Conservation (phyloP, 2,113 vertebrate species). For the Anguilla rostrata region DNA sequence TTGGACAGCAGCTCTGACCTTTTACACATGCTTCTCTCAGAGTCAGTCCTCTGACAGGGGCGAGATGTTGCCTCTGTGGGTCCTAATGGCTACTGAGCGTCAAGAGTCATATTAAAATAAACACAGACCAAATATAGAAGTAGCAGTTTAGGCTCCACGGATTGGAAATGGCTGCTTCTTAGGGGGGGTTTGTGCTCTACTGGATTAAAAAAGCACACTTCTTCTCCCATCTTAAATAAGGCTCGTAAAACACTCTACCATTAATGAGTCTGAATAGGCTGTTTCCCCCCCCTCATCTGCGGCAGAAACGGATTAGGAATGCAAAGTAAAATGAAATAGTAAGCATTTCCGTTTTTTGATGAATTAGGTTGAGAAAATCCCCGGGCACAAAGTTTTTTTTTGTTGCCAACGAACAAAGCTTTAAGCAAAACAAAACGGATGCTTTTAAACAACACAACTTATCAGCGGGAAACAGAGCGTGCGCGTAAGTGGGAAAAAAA, state of each 20-base stretch:
- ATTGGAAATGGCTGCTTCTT: conserved; percentile 64
- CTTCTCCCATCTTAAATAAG: conserved; percentile 67
- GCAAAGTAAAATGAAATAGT: conserved; percentile 32
- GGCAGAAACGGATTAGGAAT: conserved; percentile 76
- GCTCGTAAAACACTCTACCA: conserved; percentile 73
- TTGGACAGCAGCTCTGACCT: not conserved
- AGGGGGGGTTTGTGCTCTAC: conserved; percentile 66
- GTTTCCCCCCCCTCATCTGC: conserved; percentile 74
- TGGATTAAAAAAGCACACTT: conserved; percentile 65
- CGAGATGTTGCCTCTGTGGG: not conserved
- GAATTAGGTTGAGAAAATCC: conserved; percentile 81
- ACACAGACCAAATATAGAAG: conserved; percentile 66
- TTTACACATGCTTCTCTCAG: not conserved
- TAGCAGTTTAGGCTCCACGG: conserved; percentile 59
- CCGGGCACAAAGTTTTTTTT: conserved; percentile 67
- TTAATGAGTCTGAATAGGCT: conserved; percentile 78
- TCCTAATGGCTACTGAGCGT: conserved; percentile 40
- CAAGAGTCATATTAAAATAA: conserved; percentile 55
- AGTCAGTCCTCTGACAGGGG: not conserved
- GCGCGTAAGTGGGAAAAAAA: conserved; percentile 57
- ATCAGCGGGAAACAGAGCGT: conserved; percentile 76
- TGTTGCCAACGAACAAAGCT: conserved; percentile 66
- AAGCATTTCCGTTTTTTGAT: conserved; percentile 69
- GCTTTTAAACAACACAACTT: conserved; percentile 79
- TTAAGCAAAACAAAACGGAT: conserved; percentile 57